Percentiles rank a stretch among this genome's conserved stretches.
Conservation (phyloP, 2,888 invertebrate species). For the Escarpia spicata region DNA sequence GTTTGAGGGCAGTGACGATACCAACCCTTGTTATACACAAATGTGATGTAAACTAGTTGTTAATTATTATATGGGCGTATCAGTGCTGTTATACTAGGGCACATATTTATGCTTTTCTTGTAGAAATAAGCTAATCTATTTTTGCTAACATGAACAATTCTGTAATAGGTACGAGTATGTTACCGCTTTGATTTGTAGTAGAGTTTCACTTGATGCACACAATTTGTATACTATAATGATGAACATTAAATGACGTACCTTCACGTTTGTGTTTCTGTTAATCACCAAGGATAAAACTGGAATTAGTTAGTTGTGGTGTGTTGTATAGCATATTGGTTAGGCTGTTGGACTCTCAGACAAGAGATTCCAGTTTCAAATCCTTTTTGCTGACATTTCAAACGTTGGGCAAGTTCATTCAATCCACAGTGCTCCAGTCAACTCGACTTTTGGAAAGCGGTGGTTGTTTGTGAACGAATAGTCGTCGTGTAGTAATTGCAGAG, state of each 20-base stretch:
- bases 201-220: background rate
- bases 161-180: conserved; percentile 4
- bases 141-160: conserved; percentile 11
- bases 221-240: conserved; percentile 6
- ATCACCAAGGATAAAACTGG: background rate
- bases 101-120: conserved; percentile 3
- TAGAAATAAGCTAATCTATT: conserved; percentile 16
- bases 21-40: background rate
- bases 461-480: no score
- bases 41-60: conserved; percentile 5
- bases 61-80: conserved; percentile 13
- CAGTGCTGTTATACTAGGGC: background rate
- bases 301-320: no score
- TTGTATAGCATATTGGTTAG: no score
- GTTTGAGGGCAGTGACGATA: background rate
- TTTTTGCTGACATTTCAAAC: background rate
- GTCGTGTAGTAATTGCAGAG: no score
- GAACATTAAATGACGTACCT: conserved; percentile 6
- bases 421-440: background rate
- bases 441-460: no score
- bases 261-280: background rate
- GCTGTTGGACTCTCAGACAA: background rate
- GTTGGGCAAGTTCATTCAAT: background rate
- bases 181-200: background rate
- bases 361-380: conserved; percentile 17